Percentiles rank a stretch among this genome's conserved stretches.
Conservation (phyloP, 2,888 invertebrate species). For the Frankliniella fusca region DNA sequence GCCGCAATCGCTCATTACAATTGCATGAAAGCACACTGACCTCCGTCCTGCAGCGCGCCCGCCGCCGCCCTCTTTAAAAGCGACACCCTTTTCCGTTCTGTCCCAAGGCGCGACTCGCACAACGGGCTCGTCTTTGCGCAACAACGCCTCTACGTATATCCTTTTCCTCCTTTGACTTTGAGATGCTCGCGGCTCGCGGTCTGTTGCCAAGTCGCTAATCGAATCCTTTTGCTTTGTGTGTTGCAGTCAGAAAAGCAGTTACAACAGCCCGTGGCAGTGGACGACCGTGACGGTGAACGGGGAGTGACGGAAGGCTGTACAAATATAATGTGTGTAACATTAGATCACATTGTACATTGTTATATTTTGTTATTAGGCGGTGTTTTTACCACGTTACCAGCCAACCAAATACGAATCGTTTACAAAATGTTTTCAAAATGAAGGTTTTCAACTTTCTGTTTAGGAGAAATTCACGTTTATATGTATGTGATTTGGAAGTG, state of each 20-base stretch:
- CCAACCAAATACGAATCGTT: conserved; percentile 2
- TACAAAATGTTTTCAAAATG: background rate
- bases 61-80: background rate
- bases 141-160: background rate
- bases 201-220: background rate
- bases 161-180: too few relatives aligned
- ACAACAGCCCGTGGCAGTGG: conserved; percentile 39
- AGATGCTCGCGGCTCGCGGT: background rate
- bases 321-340: conserved; percentile 2
- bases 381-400: conserved; percentile 13
- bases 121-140: background rate
- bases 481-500: background rate
- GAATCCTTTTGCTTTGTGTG: background rate
- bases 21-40: background rate
- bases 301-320: conserved; percentile 31
- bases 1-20: background rate
- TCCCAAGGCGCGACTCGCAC: background rate
- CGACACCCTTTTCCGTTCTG: background rate
- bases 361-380: conserved; percentile 3
- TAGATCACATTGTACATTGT: conserved; percentile 11
- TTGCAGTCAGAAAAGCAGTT: conserved; percentile 37
- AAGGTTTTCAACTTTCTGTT: background rate
- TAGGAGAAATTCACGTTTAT: background rate
- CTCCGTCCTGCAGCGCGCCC: background rate
- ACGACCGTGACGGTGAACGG: conserved; percentile 38